Percentiles rank a stretch among this genome's conserved stretches.
These are phyloP conservation scores for Gobius niger DNA, from an alignment of 2,113 vertebrate species.

Conservation along the genomic window DNA sequence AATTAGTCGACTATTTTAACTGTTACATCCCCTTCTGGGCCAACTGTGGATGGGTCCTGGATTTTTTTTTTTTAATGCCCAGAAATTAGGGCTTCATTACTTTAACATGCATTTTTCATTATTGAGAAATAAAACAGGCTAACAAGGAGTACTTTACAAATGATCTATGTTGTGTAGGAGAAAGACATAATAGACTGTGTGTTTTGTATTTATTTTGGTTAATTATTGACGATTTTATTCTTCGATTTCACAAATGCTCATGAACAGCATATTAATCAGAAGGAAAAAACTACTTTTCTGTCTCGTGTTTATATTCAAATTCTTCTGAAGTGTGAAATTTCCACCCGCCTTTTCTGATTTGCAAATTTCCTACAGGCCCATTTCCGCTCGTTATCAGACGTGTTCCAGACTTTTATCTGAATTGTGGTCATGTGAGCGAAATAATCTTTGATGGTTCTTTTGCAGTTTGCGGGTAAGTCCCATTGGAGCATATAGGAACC, in stretches of 20 bases:
- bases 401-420: background rate
- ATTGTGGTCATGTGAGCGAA: background rate
- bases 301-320: background rate
- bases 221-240: no score
- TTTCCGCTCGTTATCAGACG: background rate
- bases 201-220: no score
- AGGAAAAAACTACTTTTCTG: background rate
- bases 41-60: background rate
- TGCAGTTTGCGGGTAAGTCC: conserved; percentile 46
- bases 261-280: background rate
- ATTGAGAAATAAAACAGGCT: no score
- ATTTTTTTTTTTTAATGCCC: background rate
- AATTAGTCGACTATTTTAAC: no score
- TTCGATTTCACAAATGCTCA: background rate
- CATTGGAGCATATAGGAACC: conserved; percentile 24
- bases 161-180: no score
- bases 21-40: background rate
- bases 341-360: background rate
- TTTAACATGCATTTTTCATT: background rate
- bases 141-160: no score
- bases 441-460: conserved; percentile 16
- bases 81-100: background rate
- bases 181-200: no score
- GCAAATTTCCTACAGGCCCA: background rate
- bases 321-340: conserved; percentile 2